Evolutionary conservation across 23 tunicate species (phyloP).

Genomic region (Halocynthia aurantium): DNA sequence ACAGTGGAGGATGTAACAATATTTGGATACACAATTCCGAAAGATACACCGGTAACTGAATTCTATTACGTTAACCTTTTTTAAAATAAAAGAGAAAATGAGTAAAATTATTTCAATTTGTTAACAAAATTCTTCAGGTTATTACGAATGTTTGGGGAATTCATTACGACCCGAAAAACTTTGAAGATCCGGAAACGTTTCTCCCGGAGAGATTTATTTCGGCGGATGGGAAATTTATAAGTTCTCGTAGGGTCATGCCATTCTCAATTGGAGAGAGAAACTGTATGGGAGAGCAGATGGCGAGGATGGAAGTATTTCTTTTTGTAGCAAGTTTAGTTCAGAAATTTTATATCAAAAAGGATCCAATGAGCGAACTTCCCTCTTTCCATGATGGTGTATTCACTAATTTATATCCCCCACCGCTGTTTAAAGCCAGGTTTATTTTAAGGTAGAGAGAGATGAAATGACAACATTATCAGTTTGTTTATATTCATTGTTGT

Average conservation of each 20-base stretch:
- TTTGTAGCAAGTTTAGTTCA: not conserved
- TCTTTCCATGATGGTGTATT: conserved; percentile 5
- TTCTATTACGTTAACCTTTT: too few species aligned
- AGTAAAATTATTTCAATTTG: too few species aligned
- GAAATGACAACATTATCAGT: too few species aligned
- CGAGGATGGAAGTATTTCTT: conserved; percentile 1
- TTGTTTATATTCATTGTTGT: too few species aligned
- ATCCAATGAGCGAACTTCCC: not conserved
- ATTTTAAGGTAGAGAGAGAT: too few species aligned
- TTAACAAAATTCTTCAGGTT: not conserved
- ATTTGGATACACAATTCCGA: not conserved
- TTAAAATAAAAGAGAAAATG: not conserved
- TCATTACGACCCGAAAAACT: not conserved
- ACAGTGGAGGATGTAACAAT: conserved; percentile 3
- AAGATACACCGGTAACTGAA: conserved; percentile 7
- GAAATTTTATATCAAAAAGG: not conserved
- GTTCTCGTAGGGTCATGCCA: not conserved
- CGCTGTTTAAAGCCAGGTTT: not conserved
- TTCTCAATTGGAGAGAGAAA: conserved; percentile 12
- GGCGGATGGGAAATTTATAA: not conserved
- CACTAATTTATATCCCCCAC: not conserved
- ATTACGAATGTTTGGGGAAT: conserved; percentile 9
- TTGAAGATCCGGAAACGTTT: conserved; percentile 6
- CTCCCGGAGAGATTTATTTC: conserved; percentile 4
- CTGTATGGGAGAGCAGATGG: not conserved